A percentile compares a stretch with the other conserved stretches of the same genome.
Conservation (phyloP, 2,888 invertebrate genomes). For the Clostera curtula region DNA sequence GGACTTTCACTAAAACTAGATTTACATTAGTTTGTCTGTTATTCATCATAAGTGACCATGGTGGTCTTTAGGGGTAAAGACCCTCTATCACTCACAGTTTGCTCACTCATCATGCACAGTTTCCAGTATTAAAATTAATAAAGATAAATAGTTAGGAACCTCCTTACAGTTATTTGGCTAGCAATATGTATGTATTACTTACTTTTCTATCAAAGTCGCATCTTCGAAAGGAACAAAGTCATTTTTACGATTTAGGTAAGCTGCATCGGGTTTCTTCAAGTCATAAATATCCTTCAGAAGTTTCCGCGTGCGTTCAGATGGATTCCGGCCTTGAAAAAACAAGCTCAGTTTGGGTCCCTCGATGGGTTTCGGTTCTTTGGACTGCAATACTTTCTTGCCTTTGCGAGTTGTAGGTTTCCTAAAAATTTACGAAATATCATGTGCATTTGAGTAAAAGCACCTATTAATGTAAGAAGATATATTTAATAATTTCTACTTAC, state of each 20-base stretch:
- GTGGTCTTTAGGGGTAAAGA: too few species aligned
- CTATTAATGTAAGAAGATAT: not conserved
- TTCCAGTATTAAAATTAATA: too few species aligned
- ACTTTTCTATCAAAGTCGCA: constrained; percentile 85
- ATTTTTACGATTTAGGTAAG: constrained; percentile 85
- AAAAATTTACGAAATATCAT: constrained; percentile 25
- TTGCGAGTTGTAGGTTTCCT: constrained; percentile 93
- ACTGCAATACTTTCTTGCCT: constrained; percentile 88
- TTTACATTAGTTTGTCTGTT: too few species aligned
- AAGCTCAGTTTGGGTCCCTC: constrained; percentile 91
- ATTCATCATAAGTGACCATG: too few species aligned
- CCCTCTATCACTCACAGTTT: too few species aligned
- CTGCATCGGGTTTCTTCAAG: constrained; percentile 90
- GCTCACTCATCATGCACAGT: too few species aligned
- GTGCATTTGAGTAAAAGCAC: not conserved
- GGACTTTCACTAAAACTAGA: too few species aligned
- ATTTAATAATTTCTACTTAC: constrained; percentile 23
- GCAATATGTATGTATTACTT: constrained; percentile 28
- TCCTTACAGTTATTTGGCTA: not conserved
- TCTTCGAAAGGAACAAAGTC: constrained; percentile 96
- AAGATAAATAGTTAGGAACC: too few species aligned
- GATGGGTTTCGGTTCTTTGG: constrained; percentile 89
- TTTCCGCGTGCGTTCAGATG: constrained; percentile 79
- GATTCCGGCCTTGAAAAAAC: constrained; percentile 89
- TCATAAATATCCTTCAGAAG: constrained; percentile 90